phyloP scores from a whole-genome alignment of 2,113 vertebrate genomes.

The Larimichthys crocea region DNA sequence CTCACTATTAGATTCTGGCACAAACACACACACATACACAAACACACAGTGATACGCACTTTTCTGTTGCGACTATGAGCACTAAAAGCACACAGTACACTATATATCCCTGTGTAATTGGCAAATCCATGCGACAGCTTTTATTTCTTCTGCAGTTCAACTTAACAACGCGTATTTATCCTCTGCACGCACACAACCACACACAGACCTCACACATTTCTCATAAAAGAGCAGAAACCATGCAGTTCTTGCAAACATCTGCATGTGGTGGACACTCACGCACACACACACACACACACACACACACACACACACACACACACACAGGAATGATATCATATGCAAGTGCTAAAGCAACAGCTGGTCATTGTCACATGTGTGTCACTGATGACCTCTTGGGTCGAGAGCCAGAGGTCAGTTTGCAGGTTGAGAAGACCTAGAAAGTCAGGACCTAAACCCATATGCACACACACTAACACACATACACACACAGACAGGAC shows the following conservation, averaged over 20 bases:
- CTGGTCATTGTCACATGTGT: constrained; percentile 19
- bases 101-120: neutral
- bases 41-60: neutral
- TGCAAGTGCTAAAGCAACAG: constrained; percentile 18
- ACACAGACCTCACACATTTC: constrained; percentile 46
- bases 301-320: neutral
- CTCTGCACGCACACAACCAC: constrained; percentile 7
- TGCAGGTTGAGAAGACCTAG: neutral
- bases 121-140: constrained; percentile 4
- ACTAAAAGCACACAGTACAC: neutral
- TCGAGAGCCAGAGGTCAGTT: constrained; percentile 30
- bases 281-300: neutral
- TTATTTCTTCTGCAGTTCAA: neutral
- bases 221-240: constrained; percentile 29
- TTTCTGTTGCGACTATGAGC: too few relatives aligned
- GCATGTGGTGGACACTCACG: neutral
- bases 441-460: constrained; percentile 13
- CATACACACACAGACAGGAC: constrained; percentile 2
- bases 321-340: neutral
- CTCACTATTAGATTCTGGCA: neutral
- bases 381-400: constrained; percentile 22
- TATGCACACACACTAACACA: neutral
- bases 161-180: neutral
- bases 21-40: too few relatives aligned
- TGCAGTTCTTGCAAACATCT: constrained; percentile 28